These are phyloP conservation scores for Saturnia japonica DNA, from an alignment of 2,888 invertebrate genomes.

Conservation along the genomic window DNA sequence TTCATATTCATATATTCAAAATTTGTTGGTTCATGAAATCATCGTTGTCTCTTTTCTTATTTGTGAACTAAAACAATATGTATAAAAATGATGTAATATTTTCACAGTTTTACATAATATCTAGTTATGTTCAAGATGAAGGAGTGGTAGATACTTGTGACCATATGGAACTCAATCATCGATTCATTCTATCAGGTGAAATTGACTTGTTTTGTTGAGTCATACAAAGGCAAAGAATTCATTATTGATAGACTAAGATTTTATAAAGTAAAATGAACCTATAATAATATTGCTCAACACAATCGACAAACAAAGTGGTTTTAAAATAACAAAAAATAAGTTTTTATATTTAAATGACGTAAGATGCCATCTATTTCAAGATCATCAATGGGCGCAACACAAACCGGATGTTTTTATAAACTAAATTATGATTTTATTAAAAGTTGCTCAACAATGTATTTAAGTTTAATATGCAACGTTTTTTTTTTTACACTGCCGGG, in stretches of 20 bases:
- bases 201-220: neutral
- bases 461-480: neutral
- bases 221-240: neutral
- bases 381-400: neutral
- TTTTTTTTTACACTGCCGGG: no score
- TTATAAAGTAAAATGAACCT: neutral
- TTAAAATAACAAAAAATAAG: neutral
- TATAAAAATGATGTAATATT: neutral
- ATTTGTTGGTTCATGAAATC: neutral
- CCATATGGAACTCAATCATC: neutral
- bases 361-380: neutral
- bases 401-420: neutral
- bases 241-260: neutral
- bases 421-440: neutral
- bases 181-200: neutral
- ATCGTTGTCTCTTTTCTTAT: neutral
- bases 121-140: neutral
- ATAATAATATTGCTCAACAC: neutral
- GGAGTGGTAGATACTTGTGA: neutral
- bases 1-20: neutral
- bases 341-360: neutral
- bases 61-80: neutral
- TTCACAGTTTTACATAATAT: neutral
- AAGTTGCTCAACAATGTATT: neutral
- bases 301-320: neutral